Evolutionary conservation across 64 coral and sea anemone genomes (phyloP).

Genomic region (Hydrozoanthus tunicans): DNA sequence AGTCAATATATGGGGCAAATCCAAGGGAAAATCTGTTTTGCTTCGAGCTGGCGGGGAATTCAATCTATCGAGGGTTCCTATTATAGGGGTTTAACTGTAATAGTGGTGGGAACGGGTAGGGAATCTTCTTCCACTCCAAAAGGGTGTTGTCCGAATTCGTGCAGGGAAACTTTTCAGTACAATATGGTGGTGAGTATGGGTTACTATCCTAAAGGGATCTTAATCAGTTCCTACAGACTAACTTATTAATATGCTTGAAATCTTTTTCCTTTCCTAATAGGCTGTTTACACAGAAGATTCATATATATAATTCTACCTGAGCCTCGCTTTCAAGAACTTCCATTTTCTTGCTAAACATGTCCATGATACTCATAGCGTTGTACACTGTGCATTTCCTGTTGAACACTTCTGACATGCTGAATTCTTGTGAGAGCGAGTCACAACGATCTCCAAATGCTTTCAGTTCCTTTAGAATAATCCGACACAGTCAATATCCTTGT

Average conservation of each 20-base stretch:
- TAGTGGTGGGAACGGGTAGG: too few relatives aligned
- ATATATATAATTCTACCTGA: constrained; percentile 48
- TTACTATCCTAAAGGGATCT: too few relatives aligned
- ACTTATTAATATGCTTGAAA: not conserved
- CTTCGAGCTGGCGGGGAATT: too few relatives aligned
- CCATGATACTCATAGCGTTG: constrained; percentile 91
- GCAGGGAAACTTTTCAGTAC: too few relatives aligned
- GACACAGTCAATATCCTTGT: not conserved
- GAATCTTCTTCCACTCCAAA: not conserved
- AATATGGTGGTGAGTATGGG: too few relatives aligned
- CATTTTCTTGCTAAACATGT: constrained; percentile 78
- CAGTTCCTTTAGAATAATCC: constrained; percentile 66
- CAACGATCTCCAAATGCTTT: constrained; percentile 96
- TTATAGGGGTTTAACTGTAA: too few relatives aligned
- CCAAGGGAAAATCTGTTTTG: too few relatives aligned
- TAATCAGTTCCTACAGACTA: too few relatives aligned
- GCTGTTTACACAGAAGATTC: not conserved
- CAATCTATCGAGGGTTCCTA: too few relatives aligned
- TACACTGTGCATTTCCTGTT: constrained; percentile 90
- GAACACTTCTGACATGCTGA: constrained; percentile 89
- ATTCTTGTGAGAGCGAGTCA: constrained; percentile 85
- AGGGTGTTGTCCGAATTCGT: not conserved
- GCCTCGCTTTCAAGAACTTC: constrained; percentile 88
- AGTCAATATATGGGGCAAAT: too few relatives aligned
- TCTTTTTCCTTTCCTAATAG: not conserved